Base-by-base conservation (phyloP, 2,797 vertebrate genomes). In the Chelonia mydas region DNA sequence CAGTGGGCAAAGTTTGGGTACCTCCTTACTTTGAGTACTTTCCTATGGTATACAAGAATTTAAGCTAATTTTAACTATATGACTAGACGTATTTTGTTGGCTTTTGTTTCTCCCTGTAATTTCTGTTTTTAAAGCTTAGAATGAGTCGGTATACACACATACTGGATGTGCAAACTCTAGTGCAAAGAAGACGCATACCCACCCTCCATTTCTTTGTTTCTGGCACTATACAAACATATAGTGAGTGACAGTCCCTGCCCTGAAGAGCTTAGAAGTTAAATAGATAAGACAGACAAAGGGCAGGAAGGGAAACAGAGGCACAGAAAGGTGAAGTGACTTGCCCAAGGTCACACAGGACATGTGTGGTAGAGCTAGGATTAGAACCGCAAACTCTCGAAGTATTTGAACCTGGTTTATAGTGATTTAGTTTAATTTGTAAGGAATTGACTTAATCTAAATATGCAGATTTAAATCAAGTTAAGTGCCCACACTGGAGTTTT, bases 361-460 rank as follows among this genome's bases (percentile, higher is more conserved):
- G 10, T 37, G n/a, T 68, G 65, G 65, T 19, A 68, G n/a, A 68
- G n/a, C n/a, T 37, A 68, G 19, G n/a, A 37, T 68, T 68, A 68
- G 17, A 68, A 68, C 65, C 9, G 8, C 23, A 23, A 54, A 23
- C 53, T 23, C 53, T 54, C 21, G 9, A 54, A 54, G 21, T 54
- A 54, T 23, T 9, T 54, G 53, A 54, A 54, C 53, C 53, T 54
- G 53, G 21, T 21, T 96, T 93, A 74, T 51, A 88, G 87, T 88
- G 86, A 95, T 92, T 96, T 87, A 94, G 15, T 17, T 89, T 94
- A 88, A 93, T 86, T 65, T 96, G 65, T 95, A 80, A 94, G 94
- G 94, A 96, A 96, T 90, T 90, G 0, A 76, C 77, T 96, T 93
- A 61, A 74, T 65, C 28, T 74, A 59, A 91, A 92, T 57, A 57